A percentile compares a stretch with the other conserved stretches of the same genome.
Conservation (phyloP, 2,797 vertebrate species). For the Phoeniculus purpureus region DNA sequence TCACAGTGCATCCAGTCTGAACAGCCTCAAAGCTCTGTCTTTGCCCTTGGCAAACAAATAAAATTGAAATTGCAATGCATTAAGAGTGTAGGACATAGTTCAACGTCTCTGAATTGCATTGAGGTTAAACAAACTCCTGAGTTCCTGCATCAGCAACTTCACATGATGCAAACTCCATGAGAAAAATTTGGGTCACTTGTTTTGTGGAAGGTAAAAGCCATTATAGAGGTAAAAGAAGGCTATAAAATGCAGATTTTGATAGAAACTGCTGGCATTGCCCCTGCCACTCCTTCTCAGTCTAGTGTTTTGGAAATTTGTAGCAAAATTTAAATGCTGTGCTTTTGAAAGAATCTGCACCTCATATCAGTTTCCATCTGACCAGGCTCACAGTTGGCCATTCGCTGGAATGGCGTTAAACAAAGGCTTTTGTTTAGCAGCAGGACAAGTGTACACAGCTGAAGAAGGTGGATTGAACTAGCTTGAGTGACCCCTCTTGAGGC, state of each 20-base stretch:
- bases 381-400: conserved; percentile 17
- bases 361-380: conserved; percentile 38
- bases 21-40: not conserved
- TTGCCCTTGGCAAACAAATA: not conserved
- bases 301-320: not conserved
- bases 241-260: conserved; percentile 23
- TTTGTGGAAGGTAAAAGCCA: not conserved
- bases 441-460: conserved; percentile 50
- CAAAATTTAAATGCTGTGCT: not conserved
- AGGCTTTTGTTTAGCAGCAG: conserved; percentile 47
- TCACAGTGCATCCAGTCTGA: not conserved
- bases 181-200: not conserved
- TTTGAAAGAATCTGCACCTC: conserved; percentile 1
- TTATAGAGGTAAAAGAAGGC: not conserved
- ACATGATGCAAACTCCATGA: not conserved
- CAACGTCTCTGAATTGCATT: not conserved
- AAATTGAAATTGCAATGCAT: not conserved
- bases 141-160: not conserved
- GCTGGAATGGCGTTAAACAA: conserved; percentile 27
- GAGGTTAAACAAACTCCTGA: not conserved
- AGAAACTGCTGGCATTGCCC: not conserved
- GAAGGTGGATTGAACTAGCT: conserved; percentile 33
- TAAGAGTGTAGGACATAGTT: not conserved
- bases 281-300: not conserved
- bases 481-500: conserved; percentile 1